Evolutionary conservation across 1,140 invertebrate genomes (phyloP), one percentile per base, ranked within the genome.

Genomic region (Pseudomyrmex concolor): DNA sequence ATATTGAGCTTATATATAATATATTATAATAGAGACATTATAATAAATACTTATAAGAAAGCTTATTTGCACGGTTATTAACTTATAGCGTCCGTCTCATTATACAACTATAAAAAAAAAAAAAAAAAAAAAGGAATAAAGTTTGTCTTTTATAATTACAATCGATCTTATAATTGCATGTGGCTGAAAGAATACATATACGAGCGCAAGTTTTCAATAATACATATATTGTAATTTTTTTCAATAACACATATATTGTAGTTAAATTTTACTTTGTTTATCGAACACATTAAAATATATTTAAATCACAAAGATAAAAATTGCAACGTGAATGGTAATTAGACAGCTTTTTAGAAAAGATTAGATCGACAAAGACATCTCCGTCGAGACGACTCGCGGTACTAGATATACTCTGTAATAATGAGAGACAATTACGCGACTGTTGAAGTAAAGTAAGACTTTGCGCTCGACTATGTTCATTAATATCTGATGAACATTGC

Each of bases 401-500:
- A 34, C 34, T 34, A 4, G 34, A 34, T 34, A 5, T 34, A 34
- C 0, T 34, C 3, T 34, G 2, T 17, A 77, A 59, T 67, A 55
- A 67, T 77, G 12, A 77, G 5, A 15, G 17, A 67, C 3, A 10
- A 68, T 62, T n/a, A 62, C 0, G 13, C 10, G 5, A 0, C 7
- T 68, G 8, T 68, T 68, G 13, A 60, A 17, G 17, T 70, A 70
- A 78, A 45, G 17, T 50, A 71, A 57, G 17, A 63, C 5, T 10
- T 10, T 70, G 2, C 3, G 7, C n/a, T 48, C 63, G 19, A 57
- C 57, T 34, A 34, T 48, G 25, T 68, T 54, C 19, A 78, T 59
- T 80, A 80, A 78, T 78, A 70, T 70, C 4, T 25, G 15, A 80
- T 59, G 19, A 59, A 78, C 12, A 13, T 48, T 45, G 10, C 5